Evolutionary conservation across 2,888 invertebrate species (phyloP), one percentile per base, ranked within the genome.

Genomic region (Dolichomitus sp.): DNA sequence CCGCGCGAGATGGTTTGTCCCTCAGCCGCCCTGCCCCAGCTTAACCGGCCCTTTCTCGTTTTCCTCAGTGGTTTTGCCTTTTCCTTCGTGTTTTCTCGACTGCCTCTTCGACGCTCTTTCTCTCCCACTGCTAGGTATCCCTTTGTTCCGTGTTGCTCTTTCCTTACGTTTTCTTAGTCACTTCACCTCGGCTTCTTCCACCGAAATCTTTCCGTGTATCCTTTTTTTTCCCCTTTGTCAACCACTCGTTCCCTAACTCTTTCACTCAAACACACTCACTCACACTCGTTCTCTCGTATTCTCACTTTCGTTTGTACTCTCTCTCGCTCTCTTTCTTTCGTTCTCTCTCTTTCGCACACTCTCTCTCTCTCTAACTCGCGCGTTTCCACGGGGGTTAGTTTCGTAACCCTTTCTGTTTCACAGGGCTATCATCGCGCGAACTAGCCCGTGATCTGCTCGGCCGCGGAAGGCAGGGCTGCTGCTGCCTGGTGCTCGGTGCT

Each of bases 401-500:
- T 80, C 82, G 80, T 83, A 78, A 80, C 77, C 79, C 82, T 82
- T 74, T 74, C 85, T 87, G 86, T 89, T 90, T 91, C 91, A 91
- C 89, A 90, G 88, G 88, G 88, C 88, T 87, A 88, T 89, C 90
- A 90, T 91, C 89, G 90, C 90, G 88, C 89, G 88, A 88, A 90
- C 86, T 88, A 80, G 88, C 88, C 89, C 88, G 89, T 88, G 89
- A 90, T 91, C 88, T 89, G 87, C 87, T 89, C 90, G 90, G 86
- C 87, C 91, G 91, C 88, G 89, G 83, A 85, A 84, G 86, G 84
- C 86, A 86, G 85, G 84, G 86, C 87, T 84, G 85, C 85, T 87
- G 85, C 74, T 83, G 82, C 68, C 65, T 79, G 70, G 79, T 73
- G 72, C 83, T 83, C 89, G 89, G 95, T 95, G 76, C 95, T 95